A percentile compares a stretch with the other conserved stretches of the same genome.
phyloP scores from a whole-genome alignment of 2,888 invertebrate genomes.

The Tethea ocularis region DNA sequence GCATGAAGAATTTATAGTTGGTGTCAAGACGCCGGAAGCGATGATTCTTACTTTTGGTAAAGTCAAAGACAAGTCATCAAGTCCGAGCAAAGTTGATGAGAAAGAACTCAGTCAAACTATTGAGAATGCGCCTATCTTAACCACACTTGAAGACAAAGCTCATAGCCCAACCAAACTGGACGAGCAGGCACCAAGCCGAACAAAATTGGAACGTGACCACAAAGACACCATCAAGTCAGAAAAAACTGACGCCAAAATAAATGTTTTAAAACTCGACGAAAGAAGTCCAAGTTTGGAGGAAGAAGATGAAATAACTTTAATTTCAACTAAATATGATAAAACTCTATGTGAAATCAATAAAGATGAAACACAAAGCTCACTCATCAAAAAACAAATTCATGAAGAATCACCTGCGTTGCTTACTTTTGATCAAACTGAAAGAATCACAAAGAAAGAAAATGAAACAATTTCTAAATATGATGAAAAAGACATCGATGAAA shows the following conservation, averaged over 20 bases:
- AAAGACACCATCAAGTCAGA: neutral
- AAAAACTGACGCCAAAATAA: neutral
- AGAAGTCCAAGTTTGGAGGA: constrained; percentile 1
- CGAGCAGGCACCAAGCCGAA: constrained; percentile 18
- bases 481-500: constrained; percentile 46
- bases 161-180: constrained; percentile 12
- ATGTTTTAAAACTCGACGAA: neutral
- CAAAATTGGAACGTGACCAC: neutral
- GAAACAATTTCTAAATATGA: constrained; percentile 34
- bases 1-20: neutral
- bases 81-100: neutral
- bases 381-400: no score
- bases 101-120: neutral
- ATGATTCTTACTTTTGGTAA: constrained; percentile 12
- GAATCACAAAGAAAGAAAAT: constrained; percentile 34
- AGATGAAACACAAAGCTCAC: constrained; percentile 13
- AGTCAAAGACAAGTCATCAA: constrained; percentile 6
- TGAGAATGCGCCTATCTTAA: constrained; percentile 2
- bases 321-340: constrained; percentile 4
- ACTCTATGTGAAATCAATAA: neutral
- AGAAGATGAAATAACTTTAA: neutral
- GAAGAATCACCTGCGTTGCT: neutral
- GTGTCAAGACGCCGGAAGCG: constrained; percentile 14
- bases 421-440: constrained; percentile 10
- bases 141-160: constrained; percentile 7